Percentiles rank a stretch among this genome's conserved stretches.
Evolutionary conservation across 2,113 vertebrate species (phyloP).

Genomic region (Rhinolophus ferrumequinum): DNA sequence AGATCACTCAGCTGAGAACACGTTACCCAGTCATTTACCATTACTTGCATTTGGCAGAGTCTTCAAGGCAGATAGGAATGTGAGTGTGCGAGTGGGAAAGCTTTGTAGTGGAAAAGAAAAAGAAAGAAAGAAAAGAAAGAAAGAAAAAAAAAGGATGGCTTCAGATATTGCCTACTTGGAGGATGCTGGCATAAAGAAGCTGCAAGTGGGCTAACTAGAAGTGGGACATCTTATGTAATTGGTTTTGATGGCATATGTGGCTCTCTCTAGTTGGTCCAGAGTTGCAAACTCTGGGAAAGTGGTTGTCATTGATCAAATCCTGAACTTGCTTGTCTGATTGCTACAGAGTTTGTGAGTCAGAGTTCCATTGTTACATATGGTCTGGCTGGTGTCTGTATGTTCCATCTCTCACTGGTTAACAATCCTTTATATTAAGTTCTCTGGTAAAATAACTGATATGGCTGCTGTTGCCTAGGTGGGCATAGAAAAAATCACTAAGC

Average conservation of each 20-base stretch:
- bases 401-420: neutral
- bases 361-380: neutral
- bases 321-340: neutral
- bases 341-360: neutral
- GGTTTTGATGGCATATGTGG: neutral
- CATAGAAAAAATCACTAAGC: neutral
- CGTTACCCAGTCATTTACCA: neutral
- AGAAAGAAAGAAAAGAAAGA: too few species aligned
- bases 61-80: neutral
- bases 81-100: neutral
- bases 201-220: neutral
- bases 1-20: neutral
- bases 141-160: too few species aligned
- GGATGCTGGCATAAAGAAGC: neutral
- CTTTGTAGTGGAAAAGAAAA: neutral
- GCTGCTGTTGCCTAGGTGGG: neutral
- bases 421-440: slow-evolving; percentile 4
- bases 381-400: neutral
- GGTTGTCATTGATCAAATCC: neutral
- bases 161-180: neutral
- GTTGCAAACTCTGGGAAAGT: neutral
- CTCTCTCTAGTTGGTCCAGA: neutral
- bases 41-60: neutral
- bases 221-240: neutral
- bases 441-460: neutral